Conservation (phyloP, 2,888 invertebrate species). For the Serrognathus titanus region DNA sequence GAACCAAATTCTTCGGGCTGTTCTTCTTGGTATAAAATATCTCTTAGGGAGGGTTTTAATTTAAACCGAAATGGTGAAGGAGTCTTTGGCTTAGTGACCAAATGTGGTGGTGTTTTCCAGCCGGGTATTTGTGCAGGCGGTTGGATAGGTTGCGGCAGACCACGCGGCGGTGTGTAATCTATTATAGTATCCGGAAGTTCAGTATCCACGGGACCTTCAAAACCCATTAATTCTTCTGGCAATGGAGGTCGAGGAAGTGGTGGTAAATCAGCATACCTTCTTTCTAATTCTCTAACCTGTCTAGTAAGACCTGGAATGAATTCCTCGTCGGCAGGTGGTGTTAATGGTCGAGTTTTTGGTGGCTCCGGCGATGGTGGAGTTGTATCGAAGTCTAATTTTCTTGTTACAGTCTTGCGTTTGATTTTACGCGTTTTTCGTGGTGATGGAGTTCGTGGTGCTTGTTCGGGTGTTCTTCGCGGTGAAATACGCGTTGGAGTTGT, state of each 20-base stretch:
- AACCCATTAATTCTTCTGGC: conserved; percentile 19
- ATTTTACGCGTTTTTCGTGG: conserved; percentile 1
- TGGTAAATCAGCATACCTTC: not conserved
- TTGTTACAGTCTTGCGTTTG: conserved; percentile 1
- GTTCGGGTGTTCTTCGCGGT: not conserved
- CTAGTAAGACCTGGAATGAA: not conserved
- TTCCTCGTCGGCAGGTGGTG: not conserved
- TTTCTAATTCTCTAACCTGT: not conserved
- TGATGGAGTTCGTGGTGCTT: not conserved
- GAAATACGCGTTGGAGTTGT: not conserved
- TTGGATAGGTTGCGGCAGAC: conserved; percentile 10
- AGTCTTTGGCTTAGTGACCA: not conserved
- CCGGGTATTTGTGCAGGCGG: conserved; percentile 5
- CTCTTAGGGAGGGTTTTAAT: not conserved
- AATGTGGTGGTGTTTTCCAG: conserved; percentile 11
- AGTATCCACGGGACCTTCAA: not conserved
- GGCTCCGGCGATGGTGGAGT: not conserved
- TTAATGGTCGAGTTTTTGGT: not conserved
- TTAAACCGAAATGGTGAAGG: conserved; percentile 2
- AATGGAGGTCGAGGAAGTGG: not conserved
- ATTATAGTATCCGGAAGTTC: not conserved
- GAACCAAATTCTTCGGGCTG: not conserved
- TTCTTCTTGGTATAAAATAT: not conserved
- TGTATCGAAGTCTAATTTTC: conserved; percentile 7
- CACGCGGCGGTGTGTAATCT: not conserved